Percentiles rank a stretch among this genome's conserved stretches.
These are phyloP conservation scores for Elmis aenea DNA, from an alignment of 2,888 invertebrate species.

Conservation along the genomic window DNA sequence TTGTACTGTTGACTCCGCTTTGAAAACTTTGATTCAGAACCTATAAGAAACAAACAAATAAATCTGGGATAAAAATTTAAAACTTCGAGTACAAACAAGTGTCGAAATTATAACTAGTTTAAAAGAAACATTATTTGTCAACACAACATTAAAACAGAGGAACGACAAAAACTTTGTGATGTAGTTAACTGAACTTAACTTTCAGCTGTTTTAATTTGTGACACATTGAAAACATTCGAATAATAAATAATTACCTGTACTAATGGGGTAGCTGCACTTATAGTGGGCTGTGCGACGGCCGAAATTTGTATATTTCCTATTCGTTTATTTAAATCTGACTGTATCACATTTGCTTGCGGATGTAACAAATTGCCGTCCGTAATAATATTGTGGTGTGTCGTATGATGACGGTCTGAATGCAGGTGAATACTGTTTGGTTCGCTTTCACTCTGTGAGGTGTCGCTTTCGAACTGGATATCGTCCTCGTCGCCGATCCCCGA, in stretches of 20 bases:
- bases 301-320: constrained; percentile 43
- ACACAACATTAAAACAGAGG: no score
- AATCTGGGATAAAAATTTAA: no score
- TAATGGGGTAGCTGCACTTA: constrained; percentile 43
- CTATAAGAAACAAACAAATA: constrained; percentile 26
- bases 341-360: constrained; percentile 21
- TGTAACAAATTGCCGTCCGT: constrained; percentile 19
- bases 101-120: no score
- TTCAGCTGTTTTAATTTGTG: background rate
- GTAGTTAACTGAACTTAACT: no score
- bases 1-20: constrained; percentile 35
- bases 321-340: constrained; percentile 34
- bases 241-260: constrained; percentile 32
- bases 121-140: no score
- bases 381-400: constrained; percentile 17
- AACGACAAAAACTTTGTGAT: no score
- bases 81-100: no score
- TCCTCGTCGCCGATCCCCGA: constrained; percentile 64
- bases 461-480: constrained; percentile 51
- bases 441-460: constrained; percentile 44
- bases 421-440: constrained; percentile 39
- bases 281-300: constrained; percentile 38
- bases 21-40: constrained; percentile 46
- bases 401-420: constrained; percentile 35
- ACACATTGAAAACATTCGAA: background rate